Conservation (phyloP, 2,797 vertebrate species). For the Sandelia bainsii region DNA sequence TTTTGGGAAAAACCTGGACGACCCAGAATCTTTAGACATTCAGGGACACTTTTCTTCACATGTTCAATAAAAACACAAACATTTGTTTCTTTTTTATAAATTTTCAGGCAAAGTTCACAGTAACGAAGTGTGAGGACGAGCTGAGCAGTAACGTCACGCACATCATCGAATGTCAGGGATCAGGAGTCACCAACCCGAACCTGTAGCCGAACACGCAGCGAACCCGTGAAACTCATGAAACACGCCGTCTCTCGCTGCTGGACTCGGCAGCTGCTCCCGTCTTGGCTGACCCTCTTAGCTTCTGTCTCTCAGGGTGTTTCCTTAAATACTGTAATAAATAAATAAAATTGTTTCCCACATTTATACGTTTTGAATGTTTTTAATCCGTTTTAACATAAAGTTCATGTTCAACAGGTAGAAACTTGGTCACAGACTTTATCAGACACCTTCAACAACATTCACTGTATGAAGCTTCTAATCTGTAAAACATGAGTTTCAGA, state of each 20-base stretch:
- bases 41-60: too few relatives aligned
- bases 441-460: too few relatives aligned
- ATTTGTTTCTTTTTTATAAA: neutral
- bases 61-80: too few relatives aligned
- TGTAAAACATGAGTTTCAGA: too few relatives aligned
- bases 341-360: constrained; percentile 39
- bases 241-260: constrained; percentile 6
- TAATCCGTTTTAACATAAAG: neutral
- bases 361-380: neutral
- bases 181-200: constrained; percentile 86
- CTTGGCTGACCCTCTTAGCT: constrained; percentile 63
- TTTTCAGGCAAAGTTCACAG: constrained; percentile 93
- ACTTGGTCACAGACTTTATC: too few relatives aligned
- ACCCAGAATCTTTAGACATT: too few relatives aligned
- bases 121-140: constrained; percentile 90
- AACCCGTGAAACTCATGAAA: constrained; percentile 2
- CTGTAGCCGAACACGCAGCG: constrained; percentile 69
- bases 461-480: too few relatives aligned
- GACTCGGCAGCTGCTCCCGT: constrained; percentile 54
- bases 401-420: too few relatives aligned
- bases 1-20: too few relatives aligned
- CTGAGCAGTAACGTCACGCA: constrained; percentile 84
- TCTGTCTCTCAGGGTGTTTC: constrained; percentile 84
- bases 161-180: constrained; percentile 95
- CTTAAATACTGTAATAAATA: constrained; percentile 75